Evolutionary conservation across 1,140 invertebrate species (phyloP), one percentile per base, ranked within the genome.

Genomic region (Gryllus bimaculatus): DNA sequence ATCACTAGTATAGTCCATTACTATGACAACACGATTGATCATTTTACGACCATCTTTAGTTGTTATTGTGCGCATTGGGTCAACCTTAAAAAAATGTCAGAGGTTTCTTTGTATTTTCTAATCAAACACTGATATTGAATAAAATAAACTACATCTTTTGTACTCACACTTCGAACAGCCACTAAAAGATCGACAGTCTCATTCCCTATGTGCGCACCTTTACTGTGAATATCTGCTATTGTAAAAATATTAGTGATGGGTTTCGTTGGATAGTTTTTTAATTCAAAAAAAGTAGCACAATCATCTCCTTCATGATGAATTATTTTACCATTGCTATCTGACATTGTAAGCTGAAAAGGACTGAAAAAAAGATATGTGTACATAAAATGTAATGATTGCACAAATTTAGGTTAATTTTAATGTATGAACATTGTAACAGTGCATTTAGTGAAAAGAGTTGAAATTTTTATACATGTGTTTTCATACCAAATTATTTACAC

Each of bases 261-360:
- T 85, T 91, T 92, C 0, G 90, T 90, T 2, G 91, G 91, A 73
- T 89, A 83, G 78, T 85, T 85, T 5, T 91, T 82, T 7, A 92
- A 85, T 3, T 84, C 82, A 74, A 89, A 83, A 81, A 88, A 90
- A 48, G 82, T 80, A 76, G 81, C 80, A 77, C 84, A 84, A 66
- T 86, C 85, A 26, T 90, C 88, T 47, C 87, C 88, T 76, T 87
- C 85, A 83, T 91, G 89, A 49, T 84, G 84, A 48, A 87, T 86
- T 4, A 92, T 88, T 12, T 90, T 84, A 6, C 90, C 89, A 15
- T 82, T 79, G 12, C 87, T 88, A 84, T 92, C 91, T 81, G 88
- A 91, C 8, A 93, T 81, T 12, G 86, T 87, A 47, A 93, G 81
- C 74, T 86, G 86, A 79, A 89, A 91, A 8, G 87, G 88, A 75